Evolutionary conservation across 1,140 invertebrate genomes (phyloP), one percentile per base, ranked within the genome.

Genomic region (Drosophila tani): DNA sequence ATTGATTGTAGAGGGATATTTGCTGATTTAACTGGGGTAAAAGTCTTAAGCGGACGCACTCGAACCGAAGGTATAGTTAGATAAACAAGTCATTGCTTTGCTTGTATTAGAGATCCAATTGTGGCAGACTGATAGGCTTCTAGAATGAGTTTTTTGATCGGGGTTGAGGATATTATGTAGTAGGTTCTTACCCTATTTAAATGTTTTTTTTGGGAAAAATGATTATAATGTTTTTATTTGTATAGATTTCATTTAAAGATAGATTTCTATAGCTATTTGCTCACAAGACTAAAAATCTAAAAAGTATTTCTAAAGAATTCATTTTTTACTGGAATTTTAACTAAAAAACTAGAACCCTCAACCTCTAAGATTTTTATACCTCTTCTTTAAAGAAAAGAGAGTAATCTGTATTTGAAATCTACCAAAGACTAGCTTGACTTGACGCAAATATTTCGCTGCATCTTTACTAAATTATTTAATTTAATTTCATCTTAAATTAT

Each of bases 1-100:
- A 53, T 66, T 69, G 67, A 70, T 70, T 70, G 24, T 70, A 21
- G 63, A 70, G 62, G 62, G 67, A 69, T 69, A 66, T 69, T 50
- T 69, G n/a, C 67, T 51, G 67, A 51, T 38, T 69, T 67, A 70
- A 53, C 46, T 70, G 63, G 63, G 67, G 49, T 70, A 70, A 67
- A 70, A 45, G 63, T 38, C 32, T 67, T 68, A 67, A 67, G 29
- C 67, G 19, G 29, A 38, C 24, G 49, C 41, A 67, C 67, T 70
- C 32, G 29, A 67, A 38, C 40, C 19, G 67, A 67, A 27, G 47
- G 62, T 32, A 7, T 43, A 51, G 67, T 51, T 70, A 70, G 63
- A 70, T 70, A 70, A 70, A 70, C 67, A 67, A 53, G 9, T 46
- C 47, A 70, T 67, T 35, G 40, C 63, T 70, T 66, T 53, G 38